Evolutionary conservation across 2,888 invertebrate genomes (phyloP).

Genomic region (Hydroisotoma schaefferi): DNA sequence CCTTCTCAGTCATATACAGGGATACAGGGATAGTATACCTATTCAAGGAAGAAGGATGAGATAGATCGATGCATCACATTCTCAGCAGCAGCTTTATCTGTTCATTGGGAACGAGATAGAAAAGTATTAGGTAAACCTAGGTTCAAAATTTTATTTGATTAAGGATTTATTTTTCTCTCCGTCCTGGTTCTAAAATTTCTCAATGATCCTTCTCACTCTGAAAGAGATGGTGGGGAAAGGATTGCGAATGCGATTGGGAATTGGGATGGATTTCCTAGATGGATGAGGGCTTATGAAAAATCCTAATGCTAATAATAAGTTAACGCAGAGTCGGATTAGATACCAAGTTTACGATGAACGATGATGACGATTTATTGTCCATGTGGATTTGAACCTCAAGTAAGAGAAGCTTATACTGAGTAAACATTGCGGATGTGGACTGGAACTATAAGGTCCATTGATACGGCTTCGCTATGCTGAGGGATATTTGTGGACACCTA

Average conservation of each 20-base stretch:
- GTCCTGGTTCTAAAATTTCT: slow-evolving; percentile 11
- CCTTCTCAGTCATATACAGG: too few species aligned
- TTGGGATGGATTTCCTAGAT: neutral
- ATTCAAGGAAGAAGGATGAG: too few species aligned
- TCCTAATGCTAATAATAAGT: slow-evolving; percentile 20
- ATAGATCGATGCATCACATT: too few species aligned
- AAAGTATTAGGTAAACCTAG: neutral
- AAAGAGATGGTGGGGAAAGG: neutral
- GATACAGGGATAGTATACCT: neutral
- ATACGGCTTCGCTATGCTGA: too few species aligned
- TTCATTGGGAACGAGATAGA: too few species aligned
- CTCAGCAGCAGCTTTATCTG: too few species aligned
- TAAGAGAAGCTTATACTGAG: slow-evolving; percentile 10
- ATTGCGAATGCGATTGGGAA: neutral
- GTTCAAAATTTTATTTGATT: slow-evolving; percentile 19
- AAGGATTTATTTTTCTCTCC: slow-evolving; percentile 17
- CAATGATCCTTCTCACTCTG: slow-evolving; percentile 7
- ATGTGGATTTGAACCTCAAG: slow-evolving; percentile 13
- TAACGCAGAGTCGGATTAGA: slow-evolving; percentile 15
- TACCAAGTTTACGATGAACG: slow-evolving; percentile 14
- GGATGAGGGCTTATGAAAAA: slow-evolving; percentile 18
- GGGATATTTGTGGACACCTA: too few species aligned
- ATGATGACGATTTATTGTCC: slow-evolving; percentile 20
- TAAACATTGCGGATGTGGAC: too few species aligned
- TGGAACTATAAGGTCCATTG: too few species aligned